Evolutionary conservation across 2,888 invertebrate species (phyloP).

Genomic region (Meteorus cinctellus): DNA sequence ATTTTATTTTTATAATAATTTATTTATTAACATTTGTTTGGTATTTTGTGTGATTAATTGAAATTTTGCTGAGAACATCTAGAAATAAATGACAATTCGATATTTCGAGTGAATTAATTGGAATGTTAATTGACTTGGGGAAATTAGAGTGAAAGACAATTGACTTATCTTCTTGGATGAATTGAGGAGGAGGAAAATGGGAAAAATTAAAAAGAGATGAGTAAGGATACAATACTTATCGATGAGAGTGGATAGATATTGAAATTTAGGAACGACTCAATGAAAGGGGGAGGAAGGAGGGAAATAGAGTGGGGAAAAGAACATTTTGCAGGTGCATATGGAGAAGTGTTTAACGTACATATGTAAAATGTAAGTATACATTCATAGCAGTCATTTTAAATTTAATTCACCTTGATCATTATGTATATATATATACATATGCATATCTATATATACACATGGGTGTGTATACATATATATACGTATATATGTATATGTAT

Average conservation of each 20-base stretch:
- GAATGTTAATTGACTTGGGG: neutral
- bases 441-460: too few relatives aligned
- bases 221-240: conserved; percentile 1
- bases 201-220: conserved; percentile 50
- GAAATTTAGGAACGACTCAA: conserved; percentile 2
- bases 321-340: conserved; percentile 53
- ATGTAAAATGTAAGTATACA: conserved; percentile 43
- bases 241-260: conserved; percentile 28
- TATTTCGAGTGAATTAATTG: neutral
- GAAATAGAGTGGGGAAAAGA: conserved; percentile 7
- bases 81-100: neutral
- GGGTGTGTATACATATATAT: neutral
- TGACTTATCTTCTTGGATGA: conserved; percentile 29
- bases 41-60: conserved; percentile 37
- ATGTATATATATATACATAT: conserved; percentile 34
- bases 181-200: conserved; percentile 50
- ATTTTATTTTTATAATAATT: conserved; percentile 50
- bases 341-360: conserved; percentile 50
- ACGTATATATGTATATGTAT: conserved; percentile 29
- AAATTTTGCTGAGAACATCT: neutral
- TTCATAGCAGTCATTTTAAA: conserved; percentile 31
- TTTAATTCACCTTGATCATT: conserved; percentile 41
- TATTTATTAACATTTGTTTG: conserved; percentile 41
- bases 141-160: neutral
- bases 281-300: neutral